phyloP scores from a whole-genome alignment of 1,140 invertebrate genomes.

The Listronotus bonariensis region DNA sequence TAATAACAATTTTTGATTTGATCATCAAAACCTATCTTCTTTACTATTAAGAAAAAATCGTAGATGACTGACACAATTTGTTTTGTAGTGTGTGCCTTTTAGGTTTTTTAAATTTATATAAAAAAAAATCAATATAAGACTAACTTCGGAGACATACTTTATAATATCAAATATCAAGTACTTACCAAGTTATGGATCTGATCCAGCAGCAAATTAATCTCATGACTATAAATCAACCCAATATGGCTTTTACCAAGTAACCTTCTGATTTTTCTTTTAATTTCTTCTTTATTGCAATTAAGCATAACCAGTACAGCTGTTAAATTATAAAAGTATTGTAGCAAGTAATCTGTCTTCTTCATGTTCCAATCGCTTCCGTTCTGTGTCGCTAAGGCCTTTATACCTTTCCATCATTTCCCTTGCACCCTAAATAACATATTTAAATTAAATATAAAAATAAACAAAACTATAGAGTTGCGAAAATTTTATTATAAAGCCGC shows the following conservation, averaged over 20 bases:
- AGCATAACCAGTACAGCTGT: conserved; percentile 97
- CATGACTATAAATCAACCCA: conserved; percentile 94
- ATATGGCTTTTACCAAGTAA: conserved; percentile 98
- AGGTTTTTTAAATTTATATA: too few species aligned
- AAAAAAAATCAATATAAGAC: too few species aligned
- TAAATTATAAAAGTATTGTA: conserved; percentile 94
- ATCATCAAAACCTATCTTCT: too few species aligned
- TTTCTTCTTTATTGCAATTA: conserved; percentile 82
- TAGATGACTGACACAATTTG: too few species aligned
- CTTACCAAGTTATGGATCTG: conserved; percentile 92
- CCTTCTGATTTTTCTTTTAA: conserved; percentile 90
- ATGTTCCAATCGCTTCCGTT: conserved; percentile 94
- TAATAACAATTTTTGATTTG: too few species aligned
- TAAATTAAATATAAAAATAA: neutral
- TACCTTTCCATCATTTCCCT: conserved; percentile 99
- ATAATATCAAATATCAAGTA: conserved; percentile 35
- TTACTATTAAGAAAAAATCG: too few species aligned
- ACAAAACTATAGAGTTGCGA: too few species aligned
- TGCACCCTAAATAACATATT: conserved; percentile 66
- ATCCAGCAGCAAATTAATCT: conserved; percentile 95
- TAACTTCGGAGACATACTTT: too few species aligned
- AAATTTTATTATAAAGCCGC: too few species aligned
- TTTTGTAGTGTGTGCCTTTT: too few species aligned
- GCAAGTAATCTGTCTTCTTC: conserved; percentile 97
- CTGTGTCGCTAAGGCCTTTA: conserved; percentile 89